Evolutionary conservation across 2,888 invertebrate genomes (phyloP).

Genomic region (Lathronympha strigana): DNA sequence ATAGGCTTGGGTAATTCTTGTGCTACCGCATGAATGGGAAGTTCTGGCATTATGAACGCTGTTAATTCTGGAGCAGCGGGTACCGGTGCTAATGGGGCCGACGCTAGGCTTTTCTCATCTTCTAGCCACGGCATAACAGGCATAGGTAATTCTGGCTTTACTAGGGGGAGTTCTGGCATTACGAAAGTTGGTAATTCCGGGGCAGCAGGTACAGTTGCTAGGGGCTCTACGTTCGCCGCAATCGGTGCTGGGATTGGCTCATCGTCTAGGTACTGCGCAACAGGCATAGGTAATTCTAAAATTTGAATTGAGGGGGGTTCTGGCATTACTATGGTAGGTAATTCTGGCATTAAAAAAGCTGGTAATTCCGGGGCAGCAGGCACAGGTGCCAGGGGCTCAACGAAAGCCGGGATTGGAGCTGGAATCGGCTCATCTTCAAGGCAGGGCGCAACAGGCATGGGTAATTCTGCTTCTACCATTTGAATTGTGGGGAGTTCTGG

Average conservation of each 20-base stretch:
- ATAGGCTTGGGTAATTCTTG: background rate
- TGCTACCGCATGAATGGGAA: no score
- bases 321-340: background rate
- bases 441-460: constrained; percentile 11
- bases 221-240: background rate
- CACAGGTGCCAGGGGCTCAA: background rate
- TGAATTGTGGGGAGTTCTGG: constrained; percentile 16
- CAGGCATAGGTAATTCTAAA: background rate
- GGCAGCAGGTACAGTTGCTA: constrained; percentile 7
- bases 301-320: no score
- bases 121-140: constrained; percentile 1
- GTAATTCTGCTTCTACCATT: background rate
- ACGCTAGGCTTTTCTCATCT: constrained; percentile 2
- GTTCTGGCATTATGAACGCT: constrained; percentile 18
- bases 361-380: constrained; percentile 25
- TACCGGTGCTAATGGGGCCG: background rate
- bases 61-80: constrained; percentile 25
- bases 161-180: constrained; percentile 17
- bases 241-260: constrained; percentile 2
- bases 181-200: constrained; percentile 22
- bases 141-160: constrained; percentile 4
- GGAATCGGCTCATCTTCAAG: constrained; percentile 5
- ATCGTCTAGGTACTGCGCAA: constrained; percentile 1
- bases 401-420: background rate
- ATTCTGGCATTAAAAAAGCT: constrained; percentile 18